These are phyloP conservation scores for Choloepus hoffmanni DNA, from an alignment of 2,113 vertebrate species.

Conservation along the genomic window DNA sequence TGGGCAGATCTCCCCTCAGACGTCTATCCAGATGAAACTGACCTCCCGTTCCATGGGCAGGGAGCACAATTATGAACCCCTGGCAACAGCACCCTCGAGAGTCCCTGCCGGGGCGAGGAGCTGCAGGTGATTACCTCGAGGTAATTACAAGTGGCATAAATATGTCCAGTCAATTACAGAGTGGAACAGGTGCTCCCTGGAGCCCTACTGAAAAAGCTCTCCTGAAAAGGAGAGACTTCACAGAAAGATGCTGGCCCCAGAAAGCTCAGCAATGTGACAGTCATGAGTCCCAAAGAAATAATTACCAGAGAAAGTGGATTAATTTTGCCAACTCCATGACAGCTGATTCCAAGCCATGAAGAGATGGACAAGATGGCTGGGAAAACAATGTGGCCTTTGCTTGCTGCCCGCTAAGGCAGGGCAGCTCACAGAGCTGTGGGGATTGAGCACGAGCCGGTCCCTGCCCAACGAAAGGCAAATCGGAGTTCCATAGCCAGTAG, in stretches of 20 bases:
- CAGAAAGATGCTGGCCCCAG: background rate
- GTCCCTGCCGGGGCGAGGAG: background rate
- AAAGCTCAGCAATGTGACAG: background rate
- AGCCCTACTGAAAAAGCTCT: background rate
- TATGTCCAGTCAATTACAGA: background rate
- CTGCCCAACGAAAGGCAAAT: background rate
- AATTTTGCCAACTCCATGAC: constrained; percentile 6
- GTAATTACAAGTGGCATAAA: constrained; percentile 40
- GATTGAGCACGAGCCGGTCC: fast-evolving
- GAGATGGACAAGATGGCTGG: background rate
- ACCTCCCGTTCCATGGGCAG: background rate
- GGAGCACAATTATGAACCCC: background rate
- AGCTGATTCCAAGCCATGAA: background rate
- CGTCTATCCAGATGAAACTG: background rate
- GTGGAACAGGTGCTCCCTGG: background rate
- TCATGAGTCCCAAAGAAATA: background rate
- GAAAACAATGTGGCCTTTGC: background rate
- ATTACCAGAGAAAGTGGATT: constrained; percentile 34
- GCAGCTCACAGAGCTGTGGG: background rate
- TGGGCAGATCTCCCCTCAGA: background rate
- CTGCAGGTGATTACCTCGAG: background rate
- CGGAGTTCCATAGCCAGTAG: background rate
- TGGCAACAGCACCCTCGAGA: background rate
- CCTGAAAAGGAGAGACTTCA: background rate
- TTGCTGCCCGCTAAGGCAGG: background rate